Conservation (phyloP, 2,797 vertebrate species). For the Leptatherina wallacei region DNA sequence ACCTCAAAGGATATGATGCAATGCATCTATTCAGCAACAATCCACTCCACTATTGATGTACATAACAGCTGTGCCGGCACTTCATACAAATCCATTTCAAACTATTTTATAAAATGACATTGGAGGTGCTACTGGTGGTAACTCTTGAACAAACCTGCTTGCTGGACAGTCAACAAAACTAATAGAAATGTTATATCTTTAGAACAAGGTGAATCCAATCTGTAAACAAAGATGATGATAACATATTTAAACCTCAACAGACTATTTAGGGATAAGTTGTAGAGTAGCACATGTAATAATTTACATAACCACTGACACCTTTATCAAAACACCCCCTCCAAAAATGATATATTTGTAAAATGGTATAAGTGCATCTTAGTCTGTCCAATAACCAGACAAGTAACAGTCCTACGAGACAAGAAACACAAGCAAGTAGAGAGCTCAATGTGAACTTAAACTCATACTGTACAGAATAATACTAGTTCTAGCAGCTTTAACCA, state of each 20-base stretch:
- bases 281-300: neutral
- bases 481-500: too few species aligned
- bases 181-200: neutral
- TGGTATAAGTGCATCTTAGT: neutral
- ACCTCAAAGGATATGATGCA: conserved; percentile 32
- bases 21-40: conserved; percentile 28
- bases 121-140: conserved; percentile 6
- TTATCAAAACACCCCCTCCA: neutral
- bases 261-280: neutral
- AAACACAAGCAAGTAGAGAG: neutral
- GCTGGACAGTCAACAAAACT: neutral
- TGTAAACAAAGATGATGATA: neutral
- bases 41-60: conserved; percentile 8
- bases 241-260: neutral
- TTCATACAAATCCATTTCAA: conserved; percentile 47
- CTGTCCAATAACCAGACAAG: neutral
- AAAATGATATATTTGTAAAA: too few species aligned
- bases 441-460: neutral
- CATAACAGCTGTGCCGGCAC: conserved; percentile 12
- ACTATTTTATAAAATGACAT: conserved; percentile 32
- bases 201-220: neutral
- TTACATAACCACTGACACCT: neutral
- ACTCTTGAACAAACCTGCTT: conserved; percentile 7
- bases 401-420: neutral
- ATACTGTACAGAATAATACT: too few species aligned